phyloP scores from a whole-genome alignment of 2,797 vertebrate genomes.

The Echeneis naucrates region DNA sequence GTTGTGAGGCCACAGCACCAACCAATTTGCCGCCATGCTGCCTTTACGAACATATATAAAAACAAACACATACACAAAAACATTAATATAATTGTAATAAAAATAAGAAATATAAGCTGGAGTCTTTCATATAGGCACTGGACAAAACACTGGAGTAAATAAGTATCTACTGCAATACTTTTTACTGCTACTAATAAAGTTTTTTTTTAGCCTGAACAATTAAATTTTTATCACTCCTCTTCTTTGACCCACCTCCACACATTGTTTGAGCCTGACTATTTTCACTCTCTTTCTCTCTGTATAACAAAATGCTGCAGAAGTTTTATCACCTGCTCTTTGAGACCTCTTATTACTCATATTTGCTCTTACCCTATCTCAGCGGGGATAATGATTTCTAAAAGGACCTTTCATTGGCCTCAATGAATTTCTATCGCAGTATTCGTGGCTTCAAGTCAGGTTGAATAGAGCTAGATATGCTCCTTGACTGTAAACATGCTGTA shows the following conservation, averaged over 20 bases:
- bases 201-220: not conserved
- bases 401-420: not conserved
- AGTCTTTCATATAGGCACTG: too few relatives aligned
- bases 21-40: too few relatives aligned
- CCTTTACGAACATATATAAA: too few relatives aligned
- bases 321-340: not conserved
- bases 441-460: too few relatives aligned
- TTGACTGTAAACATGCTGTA: not conserved
- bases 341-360: not conserved
- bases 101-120: too few relatives aligned
- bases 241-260: too few relatives aligned
- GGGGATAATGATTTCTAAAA: not conserved
- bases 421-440: too few relatives aligned
- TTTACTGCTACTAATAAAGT: not conserved
- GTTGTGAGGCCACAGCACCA: too few relatives aligned
- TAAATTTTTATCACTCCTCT: not conserved
- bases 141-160: not conserved
- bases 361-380: not conserved
- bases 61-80: too few relatives aligned
- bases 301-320: not conserved
- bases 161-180: not conserved
- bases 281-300: not conserved
- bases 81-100: too few relatives aligned
- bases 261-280: too few relatives aligned
- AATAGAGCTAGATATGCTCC: not conserved